Evolutionary conservation across 2,888 invertebrate species (phyloP).

Genomic region (Ischnus inquisitorius): DNA sequence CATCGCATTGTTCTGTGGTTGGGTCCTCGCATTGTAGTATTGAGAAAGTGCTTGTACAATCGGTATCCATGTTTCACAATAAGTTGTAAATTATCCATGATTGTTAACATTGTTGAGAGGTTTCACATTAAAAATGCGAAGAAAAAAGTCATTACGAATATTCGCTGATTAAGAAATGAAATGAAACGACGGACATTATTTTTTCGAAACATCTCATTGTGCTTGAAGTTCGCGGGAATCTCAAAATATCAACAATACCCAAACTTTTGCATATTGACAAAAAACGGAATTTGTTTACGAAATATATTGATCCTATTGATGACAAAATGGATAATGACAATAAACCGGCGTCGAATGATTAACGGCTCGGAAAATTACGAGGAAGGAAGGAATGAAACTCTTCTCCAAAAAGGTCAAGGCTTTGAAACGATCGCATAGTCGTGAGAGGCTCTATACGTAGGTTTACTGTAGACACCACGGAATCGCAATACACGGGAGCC

Average conservation of each 20-base stretch:
- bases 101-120: too few relatives aligned
- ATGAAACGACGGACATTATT: too few relatives aligned
- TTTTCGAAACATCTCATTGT: too few relatives aligned
- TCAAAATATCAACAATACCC: too few relatives aligned
- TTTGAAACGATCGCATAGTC: neutral
- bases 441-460: neutral
- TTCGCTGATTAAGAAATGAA: too few relatives aligned
- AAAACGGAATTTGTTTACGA: too few relatives aligned
- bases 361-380: neutral
- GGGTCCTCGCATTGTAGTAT: neutral
- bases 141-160: too few relatives aligned
- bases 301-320: too few relatives aligned
- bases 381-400: neutral
- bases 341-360: neutral
- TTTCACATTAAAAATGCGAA: too few relatives aligned
- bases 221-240: too few relatives aligned
- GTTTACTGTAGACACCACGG: slow-evolving; percentile 6
- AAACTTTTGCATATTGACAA: too few relatives aligned
- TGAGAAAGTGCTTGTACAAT: neutral
- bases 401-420: neutral
- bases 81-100: too few relatives aligned
- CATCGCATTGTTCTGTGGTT: slow-evolving; percentile 19
- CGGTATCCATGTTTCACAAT: neutral
- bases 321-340: neutral
- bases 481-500: slow-evolving; percentile 10